Evolutionary conservation across 53 echinoderm and acorn worm species (phyloP), one percentile per base, ranked within the genome.

Genomic region (Henricia sp.): DNA sequence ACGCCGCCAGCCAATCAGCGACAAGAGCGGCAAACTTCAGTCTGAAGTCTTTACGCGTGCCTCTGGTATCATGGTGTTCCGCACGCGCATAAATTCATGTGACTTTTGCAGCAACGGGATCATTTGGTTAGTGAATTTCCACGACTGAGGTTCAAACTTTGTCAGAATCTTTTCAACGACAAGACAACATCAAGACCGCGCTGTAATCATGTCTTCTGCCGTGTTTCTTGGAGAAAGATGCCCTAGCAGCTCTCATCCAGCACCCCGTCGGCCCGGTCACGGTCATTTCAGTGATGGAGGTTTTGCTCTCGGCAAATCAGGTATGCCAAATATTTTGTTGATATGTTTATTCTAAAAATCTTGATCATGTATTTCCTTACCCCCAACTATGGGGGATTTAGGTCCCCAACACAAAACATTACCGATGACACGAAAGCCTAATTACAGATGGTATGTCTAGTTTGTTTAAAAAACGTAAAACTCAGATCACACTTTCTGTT

Each of bases 251-350:
- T 20, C 77, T 28, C 8, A 25, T 19, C 26, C 40, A 51, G 42
- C n/a, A 24, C 6, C 34, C 26, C 14, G 24, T 50, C 63, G 34
- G 50, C 10, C 40, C 46, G 25, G 4, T 19, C 46, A 59, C 4
- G 14, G 46, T 25, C 80, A 63, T 30, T 63, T 64, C 24, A 64
- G 44, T 20, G 64, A 80, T 6, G 64, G 48, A n/a, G 26, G 62
- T 63, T 43, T 80, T 14, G 63, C 63, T 4, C 80, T 38, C 24
- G 62, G 8, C 80, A 63, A 80, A 48, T n/a, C 57, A 80, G 35
- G 80, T 80, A 80, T 63, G 80, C 20, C 51, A 33, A 24, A 6
- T 16, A 20, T 5, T 14, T 5, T 19, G 5, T 68, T 24, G 4
- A 20, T 34, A 16, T 8, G 36, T 41, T 25, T 24, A 52, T 8